Base-by-base conservation (phyloP, 2,113 vertebrate species). In the Forbesichthys agassizii region DNA sequence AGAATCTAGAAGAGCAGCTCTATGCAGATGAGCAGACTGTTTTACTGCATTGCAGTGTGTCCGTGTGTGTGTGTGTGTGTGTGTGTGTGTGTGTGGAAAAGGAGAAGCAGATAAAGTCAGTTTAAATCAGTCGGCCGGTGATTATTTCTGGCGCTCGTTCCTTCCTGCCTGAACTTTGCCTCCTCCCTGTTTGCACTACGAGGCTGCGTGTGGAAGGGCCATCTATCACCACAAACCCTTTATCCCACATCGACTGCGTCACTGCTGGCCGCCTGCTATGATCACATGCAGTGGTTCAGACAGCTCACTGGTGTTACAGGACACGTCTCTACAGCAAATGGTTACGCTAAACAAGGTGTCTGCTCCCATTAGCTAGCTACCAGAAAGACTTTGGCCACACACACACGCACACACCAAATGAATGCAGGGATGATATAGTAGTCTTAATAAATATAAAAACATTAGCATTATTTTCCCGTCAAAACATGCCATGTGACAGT, bases 141-240 rank as follows among this genome's bases (percentile, higher is more conserved):
- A 76, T 42, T 85, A 65, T n/a, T 64, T 71, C 72, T 48, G 68
- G 64, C 68, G 79, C 71, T 69, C 18, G 55, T 52, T 73, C 62
- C 68, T 68, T 20, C 51, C 56, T 48, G 62, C 67, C 84, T 89
- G 87, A 84, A 90, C 88, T 90, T 88, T 87, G 89, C 66, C 77
- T 86, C 78, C 75, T 77, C 16, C 13, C 42, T 90, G 78, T 86
- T 87, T 89, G 69, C 71, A 77, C 64, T 79, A 74, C 74, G 69
- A 75, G 61, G 81, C 66, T 68, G 56, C 71, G 27, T 27, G 27
- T 27, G 69, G 79, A 64, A 72, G 66, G 65, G 69, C 63, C 69
- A 67, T 51, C 66, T 69, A 59, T 68, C 68, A 54, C 64, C 70
- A 10, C 65, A 73, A 51, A 74, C 78, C 74, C 72, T 76, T 85